These are phyloP conservation scores for Zeus faber DNA, from an alignment of 2,113 vertebrate species.

Conservation along the genomic window DNA sequence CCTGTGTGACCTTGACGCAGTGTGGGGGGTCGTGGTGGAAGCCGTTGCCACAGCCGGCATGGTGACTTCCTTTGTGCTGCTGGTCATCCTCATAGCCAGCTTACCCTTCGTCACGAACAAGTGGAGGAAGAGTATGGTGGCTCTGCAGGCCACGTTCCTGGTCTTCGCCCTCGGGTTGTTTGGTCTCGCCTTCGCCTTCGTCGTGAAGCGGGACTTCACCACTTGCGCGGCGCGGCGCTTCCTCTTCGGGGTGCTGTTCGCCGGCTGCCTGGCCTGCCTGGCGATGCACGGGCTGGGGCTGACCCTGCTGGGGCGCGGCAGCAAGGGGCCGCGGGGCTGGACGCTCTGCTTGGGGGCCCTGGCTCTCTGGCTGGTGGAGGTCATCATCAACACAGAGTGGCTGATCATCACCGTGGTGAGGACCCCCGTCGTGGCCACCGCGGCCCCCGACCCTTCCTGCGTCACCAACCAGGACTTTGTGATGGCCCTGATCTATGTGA, in stretches of 20 bases:
- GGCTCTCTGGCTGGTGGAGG: conserved; percentile 82
- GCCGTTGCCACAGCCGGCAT: conserved; percentile 79
- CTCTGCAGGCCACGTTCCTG: conserved; percentile 81
- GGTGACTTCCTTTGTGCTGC: conserved; percentile 81
- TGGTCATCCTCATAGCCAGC: conserved; percentile 81
- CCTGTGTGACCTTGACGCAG: conserved; percentile 81
- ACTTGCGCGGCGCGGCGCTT: conserved; percentile 86
- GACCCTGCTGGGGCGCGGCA: conserved; percentile 72
- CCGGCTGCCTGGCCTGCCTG: conserved; percentile 87
- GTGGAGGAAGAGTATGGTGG: conserved; percentile 80
- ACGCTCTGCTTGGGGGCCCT: conserved; percentile 76
- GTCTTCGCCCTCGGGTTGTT: conserved; percentile 89
- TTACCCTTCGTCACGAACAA: conserved; percentile 82
- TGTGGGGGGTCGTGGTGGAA: conserved; percentile 88
- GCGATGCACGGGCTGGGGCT: conserved; percentile 82
- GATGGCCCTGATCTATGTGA: conserved; percentile 87
- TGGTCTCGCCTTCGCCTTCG: conserved; percentile 86
- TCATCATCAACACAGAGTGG: conserved; percentile 93
- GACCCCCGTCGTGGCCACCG: accelerated
- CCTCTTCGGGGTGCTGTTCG: conserved; percentile 89
- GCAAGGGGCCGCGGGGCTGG: conserved; percentile 76
- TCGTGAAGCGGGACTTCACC: conserved; percentile 79
- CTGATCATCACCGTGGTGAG: conserved; percentile 82
- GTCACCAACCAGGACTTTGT: conserved; percentile 84
- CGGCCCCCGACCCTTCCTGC: conserved; percentile 56